A percentile compares a stretch with the other conserved stretches of the same genome.
Conservation (phyloP, 2,797 vertebrate species). For the Australoheros facetus region DNA sequence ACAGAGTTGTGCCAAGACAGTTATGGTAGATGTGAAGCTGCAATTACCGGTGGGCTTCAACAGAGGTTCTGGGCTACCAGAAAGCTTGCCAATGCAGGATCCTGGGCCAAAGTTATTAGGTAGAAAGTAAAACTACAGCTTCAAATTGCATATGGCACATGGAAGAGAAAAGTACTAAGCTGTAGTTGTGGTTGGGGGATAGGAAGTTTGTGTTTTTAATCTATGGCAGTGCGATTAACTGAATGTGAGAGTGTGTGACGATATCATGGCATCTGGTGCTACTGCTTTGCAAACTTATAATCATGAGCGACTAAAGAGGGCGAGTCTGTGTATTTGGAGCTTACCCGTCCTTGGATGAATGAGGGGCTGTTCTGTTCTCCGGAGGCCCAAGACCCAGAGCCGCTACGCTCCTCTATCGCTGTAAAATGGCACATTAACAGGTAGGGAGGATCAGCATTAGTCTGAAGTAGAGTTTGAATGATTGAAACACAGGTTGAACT, state of each 20-base stretch:
- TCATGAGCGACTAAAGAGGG: conserved; percentile 30
- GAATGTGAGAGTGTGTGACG: conserved; percentile 43
- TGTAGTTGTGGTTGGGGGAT: conserved; percentile 36
- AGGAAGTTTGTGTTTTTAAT: conserved; percentile 29
- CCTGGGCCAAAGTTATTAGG: conserved; percentile 78
- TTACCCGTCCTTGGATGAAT: conserved; percentile 94
- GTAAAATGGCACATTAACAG: conserved; percentile 34
- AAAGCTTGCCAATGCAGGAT: conserved; percentile 71
- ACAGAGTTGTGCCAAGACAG: conserved; percentile 77
- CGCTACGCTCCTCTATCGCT: conserved; percentile 92
- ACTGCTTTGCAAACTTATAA: conserved; percentile 59
- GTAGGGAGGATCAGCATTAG: conserved; percentile 11
- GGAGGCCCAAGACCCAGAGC: conserved; percentile 91
- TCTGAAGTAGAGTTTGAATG: conserved; percentile 4
- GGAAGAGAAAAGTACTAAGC: conserved; percentile 54
- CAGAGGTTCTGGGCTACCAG: conserved; percentile 71
- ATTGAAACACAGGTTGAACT: conserved; percentile 2
- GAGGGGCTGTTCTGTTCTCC: conserved; percentile 94
- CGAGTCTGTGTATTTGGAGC: conserved; percentile 42
- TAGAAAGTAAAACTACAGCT: conserved; percentile 73
- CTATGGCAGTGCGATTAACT: conserved; percentile 45
- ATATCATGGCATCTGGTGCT: conserved; percentile 60
- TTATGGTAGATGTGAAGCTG: conserved; percentile 77
- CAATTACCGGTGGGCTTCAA: conserved; percentile 78
- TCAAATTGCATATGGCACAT: conserved; percentile 70